phyloP scores from a whole-genome alignment of 2,113 vertebrate species.

The Hippopotamus amphibius region DNA sequence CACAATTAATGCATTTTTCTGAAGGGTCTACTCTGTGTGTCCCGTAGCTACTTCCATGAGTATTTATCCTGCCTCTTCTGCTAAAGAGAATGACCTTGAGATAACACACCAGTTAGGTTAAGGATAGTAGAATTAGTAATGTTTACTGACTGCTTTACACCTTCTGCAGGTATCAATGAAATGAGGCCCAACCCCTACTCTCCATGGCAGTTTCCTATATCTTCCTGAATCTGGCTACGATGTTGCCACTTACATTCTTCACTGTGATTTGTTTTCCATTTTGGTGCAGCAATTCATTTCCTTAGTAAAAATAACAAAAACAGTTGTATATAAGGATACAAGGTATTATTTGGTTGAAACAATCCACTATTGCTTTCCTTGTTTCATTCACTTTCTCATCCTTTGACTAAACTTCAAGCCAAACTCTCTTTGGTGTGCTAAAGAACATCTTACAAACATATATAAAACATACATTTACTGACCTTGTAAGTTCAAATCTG shows the following conservation, averaged over 20 bases:
- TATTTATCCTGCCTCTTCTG: neutral
- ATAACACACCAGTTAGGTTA: neutral
- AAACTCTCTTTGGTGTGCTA: neutral
- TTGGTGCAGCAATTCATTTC: neutral
- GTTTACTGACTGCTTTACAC: neutral
- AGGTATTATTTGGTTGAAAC: neutral
- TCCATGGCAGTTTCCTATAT: neutral
- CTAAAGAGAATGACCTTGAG: neutral
- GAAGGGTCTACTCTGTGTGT: neutral
- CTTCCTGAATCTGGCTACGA: neutral
- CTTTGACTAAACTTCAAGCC: neutral
- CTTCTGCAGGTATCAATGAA: neutral
- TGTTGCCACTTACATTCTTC: neutral
- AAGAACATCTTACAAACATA: neutral
- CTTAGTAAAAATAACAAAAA: neutral
- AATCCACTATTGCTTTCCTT: neutral
- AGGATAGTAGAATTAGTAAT: neutral
- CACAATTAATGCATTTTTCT: neutral
- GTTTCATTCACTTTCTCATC: neutral
- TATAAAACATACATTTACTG: neutral
- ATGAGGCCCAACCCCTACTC: neutral
- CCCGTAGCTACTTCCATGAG: neutral
- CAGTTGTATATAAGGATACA: neutral
- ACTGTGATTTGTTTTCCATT: neutral
- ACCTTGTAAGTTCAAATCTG: neutral